Evolutionary conservation across 2,113 vertebrate genomes (phyloP), one percentile per base, ranked within the genome.

Genomic region (Channa argus): DNA sequence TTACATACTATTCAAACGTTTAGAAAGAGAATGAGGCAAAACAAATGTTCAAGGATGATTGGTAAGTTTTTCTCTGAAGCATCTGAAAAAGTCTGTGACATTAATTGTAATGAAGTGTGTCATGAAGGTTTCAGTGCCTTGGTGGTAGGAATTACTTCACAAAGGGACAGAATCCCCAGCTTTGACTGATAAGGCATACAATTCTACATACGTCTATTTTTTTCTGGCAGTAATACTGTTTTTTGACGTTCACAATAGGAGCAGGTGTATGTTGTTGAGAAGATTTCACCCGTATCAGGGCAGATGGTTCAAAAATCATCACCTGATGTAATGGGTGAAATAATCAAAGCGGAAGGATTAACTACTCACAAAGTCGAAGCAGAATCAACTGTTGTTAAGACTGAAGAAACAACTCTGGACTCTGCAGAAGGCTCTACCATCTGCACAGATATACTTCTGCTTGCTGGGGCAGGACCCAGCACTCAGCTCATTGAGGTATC

Each of bases 401-500:
- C 43, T 24, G 69, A 89, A 43, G 41, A 55, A 15, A 13, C 10
- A 13, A 46, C 24, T 38, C 11, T 61, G 52, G 77, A 82, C 36
- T 33, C 34, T 41, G 65, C 83, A 24, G 66, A 77, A 33, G 80
- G 67, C 61, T 63, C 82, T 2, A 62, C 64, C 15, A 58, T 91
- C 54, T 92, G 92, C 56, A 62, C 62, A 44, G 87, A 89, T 15
- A 77, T 93, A 9, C 79, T 85, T 71, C 66, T 52, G 0, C 76
- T 89, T 6, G 39, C 71, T n/a, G 78, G 53, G 3, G 74, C 58
- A 0, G 84, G 82, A 81, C 62, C 81, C 11, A 81, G 55, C 54
- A 83, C 55, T 49, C 63, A 78, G 8, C 60, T 92, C 6, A 81
- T 64, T 5, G 69, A 92, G 94, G 93, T 94, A 93, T 38, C 2